These are phyloP conservation scores for Echiichthys vipera DNA, from an alignment of 2,797 vertebrate species.

Conservation along the genomic window DNA sequence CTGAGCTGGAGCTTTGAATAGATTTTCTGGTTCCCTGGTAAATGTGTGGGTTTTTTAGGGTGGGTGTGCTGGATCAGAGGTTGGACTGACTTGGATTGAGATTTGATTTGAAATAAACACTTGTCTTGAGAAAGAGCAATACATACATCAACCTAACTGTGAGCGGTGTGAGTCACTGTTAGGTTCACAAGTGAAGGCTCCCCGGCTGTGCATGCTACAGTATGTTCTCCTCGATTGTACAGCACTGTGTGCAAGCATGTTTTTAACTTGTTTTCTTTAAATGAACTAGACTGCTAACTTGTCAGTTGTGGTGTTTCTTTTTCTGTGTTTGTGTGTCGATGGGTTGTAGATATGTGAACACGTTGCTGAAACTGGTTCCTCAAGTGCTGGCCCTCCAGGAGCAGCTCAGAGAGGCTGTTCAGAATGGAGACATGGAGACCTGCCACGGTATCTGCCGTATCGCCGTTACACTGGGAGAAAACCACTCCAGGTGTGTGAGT, in stretches of 20 bases:
- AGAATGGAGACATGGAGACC: slow-evolving; percentile 98
- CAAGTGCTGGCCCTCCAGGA: slow-evolving; percentile 95
- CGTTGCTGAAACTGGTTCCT: slow-evolving; percentile 96
- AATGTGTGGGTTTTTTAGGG: slow-evolving; percentile 57
- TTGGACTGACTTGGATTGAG: slow-evolving; percentile 37
- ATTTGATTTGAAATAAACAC: slow-evolving; percentile 62
- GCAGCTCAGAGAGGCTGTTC: slow-evolving; percentile 94
- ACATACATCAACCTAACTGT: slow-evolving; percentile 50
- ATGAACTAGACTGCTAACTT: background rate
- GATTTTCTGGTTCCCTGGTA: slow-evolving; percentile 54
- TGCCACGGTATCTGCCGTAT: slow-evolving; percentile 98
- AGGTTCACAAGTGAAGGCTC: slow-evolving; percentile 8
- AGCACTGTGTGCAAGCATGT: background rate
- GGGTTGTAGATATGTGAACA: slow-evolving; percentile 93
- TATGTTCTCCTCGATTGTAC: background rate
- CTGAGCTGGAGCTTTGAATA: slow-evolving; percentile 58
- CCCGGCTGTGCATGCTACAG: slow-evolving; percentile 4
- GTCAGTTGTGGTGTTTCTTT: slow-evolving; percentile 12
- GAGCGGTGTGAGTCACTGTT: slow-evolving; percentile 44
- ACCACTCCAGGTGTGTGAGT: slow-evolving; percentile 92
- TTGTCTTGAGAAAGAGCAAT: slow-evolving; percentile 50
- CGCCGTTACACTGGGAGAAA: slow-evolving; percentile 95
- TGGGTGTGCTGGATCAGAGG: slow-evolving; percentile 61
- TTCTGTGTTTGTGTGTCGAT: slow-evolving; percentile 22
- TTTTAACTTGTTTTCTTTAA: background rate